These are phyloP conservation scores for Aphelinus certus DNA, from an alignment of 1,140 invertebrate species.

Conservation along the genomic window DNA sequence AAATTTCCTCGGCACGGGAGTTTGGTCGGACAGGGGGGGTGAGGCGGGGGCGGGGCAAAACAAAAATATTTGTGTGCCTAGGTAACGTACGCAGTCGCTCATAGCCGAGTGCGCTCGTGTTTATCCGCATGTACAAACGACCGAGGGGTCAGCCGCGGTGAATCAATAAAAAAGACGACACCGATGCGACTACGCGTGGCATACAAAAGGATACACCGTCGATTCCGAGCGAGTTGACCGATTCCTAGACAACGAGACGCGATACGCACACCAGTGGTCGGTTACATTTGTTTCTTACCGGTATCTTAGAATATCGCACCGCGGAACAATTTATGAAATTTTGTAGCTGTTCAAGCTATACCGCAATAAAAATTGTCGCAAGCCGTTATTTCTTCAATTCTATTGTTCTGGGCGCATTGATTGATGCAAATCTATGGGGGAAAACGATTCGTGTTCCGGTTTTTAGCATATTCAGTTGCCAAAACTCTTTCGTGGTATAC, in stretches of 20 bases:
- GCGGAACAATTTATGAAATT: no score
- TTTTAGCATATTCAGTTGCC: no score
- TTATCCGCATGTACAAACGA: neutral
- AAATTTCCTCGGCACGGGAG: constrained; percentile 2
- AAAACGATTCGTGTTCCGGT: no score
- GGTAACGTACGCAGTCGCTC: constrained; percentile 9
- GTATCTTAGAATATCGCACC: no score
- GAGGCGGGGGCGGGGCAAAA: constrained; percentile 3
- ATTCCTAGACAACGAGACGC: constrained; percentile 3
- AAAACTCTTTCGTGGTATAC: no score
- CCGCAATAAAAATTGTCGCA: no score
- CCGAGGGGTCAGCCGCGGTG: constrained; percentile 7
- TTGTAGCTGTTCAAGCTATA: no score
- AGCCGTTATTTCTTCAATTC: no score
- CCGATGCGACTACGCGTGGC: neutral
- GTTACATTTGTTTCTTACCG: no score
- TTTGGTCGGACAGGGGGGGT: neutral
- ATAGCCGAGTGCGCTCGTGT: neutral
- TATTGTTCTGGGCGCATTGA: no score
- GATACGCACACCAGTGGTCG: no score
- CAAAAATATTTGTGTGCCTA: constrained; percentile 34
- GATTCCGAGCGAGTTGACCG: constrained; percentile 5
- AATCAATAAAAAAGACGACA: constrained; percentile 33
- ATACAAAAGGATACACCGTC: neutral
- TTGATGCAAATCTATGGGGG: no score